Base-by-base conservation (phyloP, 1,140 invertebrate genomes). In the Drosophila pruinosa region DNA sequence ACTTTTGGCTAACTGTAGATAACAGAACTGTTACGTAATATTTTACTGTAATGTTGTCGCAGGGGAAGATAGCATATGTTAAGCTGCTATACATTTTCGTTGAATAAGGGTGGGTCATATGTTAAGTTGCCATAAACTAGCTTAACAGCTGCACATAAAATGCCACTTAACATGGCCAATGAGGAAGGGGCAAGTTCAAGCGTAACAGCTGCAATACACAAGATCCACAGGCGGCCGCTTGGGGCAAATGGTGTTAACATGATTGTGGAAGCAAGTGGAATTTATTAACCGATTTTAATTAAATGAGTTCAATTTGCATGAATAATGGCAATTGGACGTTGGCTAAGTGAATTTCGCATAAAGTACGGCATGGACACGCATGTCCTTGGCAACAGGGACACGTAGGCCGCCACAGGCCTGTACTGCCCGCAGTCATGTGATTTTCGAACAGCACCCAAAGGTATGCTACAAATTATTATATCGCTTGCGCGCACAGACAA, bases 221-320 rank as follows among this genome's bases (percentile, higher is more conserved):
- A n/a, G n/a, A n/a, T 24, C n/a, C 10, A 6, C n/a, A 34, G 31
- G 3, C n/a, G 1, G 17, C n/a, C n/a, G n/a, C n/a, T n/a, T n/a
- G n/a, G n/a, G n/a, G n/a, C n/a, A n/a, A n/a, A n/a, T n/a, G n/a
- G n/a, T n/a, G 7, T 28, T 28, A 26, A 21, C 26, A 39, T 19
- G 1, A 0, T 22, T 24, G 45, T 17, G 3, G 38, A 26, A 38
- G 36, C 24, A 15, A 21, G 21, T 63, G 73, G 54, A 45, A 39
- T 69, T 43, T 38, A 39, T 39, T 50, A 15, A 31, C 22, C 10
- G 6, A 54, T 80, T 73, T 72, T 41, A 72, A 68, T 72, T 47
- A 54, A 72, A 75, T 45, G 64, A 68, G 75, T 80, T 80, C 56
- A 75, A 75, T 79, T 79, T 65, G 53, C 64, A 75, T 72, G 57